A percentile compares a stretch with the other conserved stretches of the same genome.
Evolutionary conservation across 2,888 invertebrate species (phyloP).

Genomic region (Tholera decimalis): DNA sequence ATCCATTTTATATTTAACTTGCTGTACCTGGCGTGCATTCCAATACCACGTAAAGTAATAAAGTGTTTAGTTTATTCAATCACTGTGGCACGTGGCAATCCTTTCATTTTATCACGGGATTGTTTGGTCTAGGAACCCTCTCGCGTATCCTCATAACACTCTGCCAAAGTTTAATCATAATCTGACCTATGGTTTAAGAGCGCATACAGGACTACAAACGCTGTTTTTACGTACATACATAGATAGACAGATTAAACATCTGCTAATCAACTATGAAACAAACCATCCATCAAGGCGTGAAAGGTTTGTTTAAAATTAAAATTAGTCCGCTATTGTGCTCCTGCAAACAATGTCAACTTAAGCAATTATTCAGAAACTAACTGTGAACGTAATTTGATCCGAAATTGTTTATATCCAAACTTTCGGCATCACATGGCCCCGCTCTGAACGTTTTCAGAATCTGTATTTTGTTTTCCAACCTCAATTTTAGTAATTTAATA

Average conservation of each 20-base stretch:
- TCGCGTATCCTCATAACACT: too few relatives aligned
- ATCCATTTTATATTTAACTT: not conserved
- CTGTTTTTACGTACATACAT: too few relatives aligned
- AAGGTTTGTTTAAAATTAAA: conserved; percentile 35
- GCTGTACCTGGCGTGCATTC: too few relatives aligned
- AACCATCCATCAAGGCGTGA: not conserved
- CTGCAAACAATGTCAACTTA: conserved; percentile 65
- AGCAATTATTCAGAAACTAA: conserved; percentile 66
- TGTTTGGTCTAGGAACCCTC: too few relatives aligned
- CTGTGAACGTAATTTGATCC: conserved; percentile 60
- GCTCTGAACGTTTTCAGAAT: conserved; percentile 28
- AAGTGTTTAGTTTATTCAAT: too few relatives aligned
- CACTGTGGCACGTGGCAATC: too few relatives aligned
- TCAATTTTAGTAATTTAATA: conserved; percentile 24
- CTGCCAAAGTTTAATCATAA: too few relatives aligned
- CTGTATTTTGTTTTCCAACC: conserved; percentile 39
- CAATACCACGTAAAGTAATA: too few relatives aligned
- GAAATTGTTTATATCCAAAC: conserved; percentile 64
- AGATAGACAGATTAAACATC: too few relatives aligned
- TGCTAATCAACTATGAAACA: conserved; percentile 3
- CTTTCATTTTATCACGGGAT: too few relatives aligned
- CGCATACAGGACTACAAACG: too few relatives aligned
- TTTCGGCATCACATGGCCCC: conserved; percentile 48
- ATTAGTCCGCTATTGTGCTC: conserved; percentile 52
- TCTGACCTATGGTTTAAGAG: too few relatives aligned